A percentile compares a stretch with the other conserved stretches of the same genome.
Evolutionary conservation across 2,797 vertebrate genomes (phyloP).

Genomic region (Xiphorhynchus erythropygius): DNA sequence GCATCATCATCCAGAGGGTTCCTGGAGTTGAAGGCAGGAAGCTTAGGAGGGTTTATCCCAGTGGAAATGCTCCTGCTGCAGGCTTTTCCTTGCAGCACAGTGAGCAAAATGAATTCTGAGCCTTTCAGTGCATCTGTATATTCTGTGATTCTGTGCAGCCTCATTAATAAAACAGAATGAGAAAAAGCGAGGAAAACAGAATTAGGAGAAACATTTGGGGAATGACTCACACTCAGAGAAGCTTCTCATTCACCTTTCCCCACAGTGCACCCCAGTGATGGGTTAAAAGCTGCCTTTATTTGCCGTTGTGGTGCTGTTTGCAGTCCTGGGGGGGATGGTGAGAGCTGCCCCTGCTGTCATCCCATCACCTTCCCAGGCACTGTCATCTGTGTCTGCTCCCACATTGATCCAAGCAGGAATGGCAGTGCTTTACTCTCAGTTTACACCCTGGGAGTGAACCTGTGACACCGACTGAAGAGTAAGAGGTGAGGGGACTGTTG

Average conservation of each 20-base stretch:
- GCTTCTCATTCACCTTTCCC: not conserved
- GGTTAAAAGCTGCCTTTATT: not conserved
- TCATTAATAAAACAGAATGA: not conserved
- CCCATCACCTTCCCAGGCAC: not conserved
- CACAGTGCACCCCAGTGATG: not conserved
- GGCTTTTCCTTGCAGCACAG: not conserved
- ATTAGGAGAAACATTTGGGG: not conserved
- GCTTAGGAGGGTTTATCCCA: not conserved
- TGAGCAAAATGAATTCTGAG: not conserved
- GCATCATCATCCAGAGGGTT: not conserved
- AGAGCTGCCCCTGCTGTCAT: not conserved
- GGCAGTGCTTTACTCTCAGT: not conserved
- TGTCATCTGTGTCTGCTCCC: fast-evolving
- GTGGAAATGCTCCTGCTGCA: not conserved
- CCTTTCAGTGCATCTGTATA: fast-evolving
- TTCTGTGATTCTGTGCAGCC: not conserved
- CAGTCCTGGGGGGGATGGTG: not conserved
- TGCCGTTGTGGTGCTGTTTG: not conserved
- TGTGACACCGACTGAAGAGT: not conserved
- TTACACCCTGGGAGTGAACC: not conserved
- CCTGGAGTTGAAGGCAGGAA: not conserved
- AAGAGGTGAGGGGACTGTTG: not conserved
- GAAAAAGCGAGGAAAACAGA: not conserved
- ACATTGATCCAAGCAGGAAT: not conserved
- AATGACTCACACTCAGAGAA: not conserved